Base-by-base conservation (phyloP, 2,113 vertebrate genomes). In the Ammodytes dubius region DNA sequence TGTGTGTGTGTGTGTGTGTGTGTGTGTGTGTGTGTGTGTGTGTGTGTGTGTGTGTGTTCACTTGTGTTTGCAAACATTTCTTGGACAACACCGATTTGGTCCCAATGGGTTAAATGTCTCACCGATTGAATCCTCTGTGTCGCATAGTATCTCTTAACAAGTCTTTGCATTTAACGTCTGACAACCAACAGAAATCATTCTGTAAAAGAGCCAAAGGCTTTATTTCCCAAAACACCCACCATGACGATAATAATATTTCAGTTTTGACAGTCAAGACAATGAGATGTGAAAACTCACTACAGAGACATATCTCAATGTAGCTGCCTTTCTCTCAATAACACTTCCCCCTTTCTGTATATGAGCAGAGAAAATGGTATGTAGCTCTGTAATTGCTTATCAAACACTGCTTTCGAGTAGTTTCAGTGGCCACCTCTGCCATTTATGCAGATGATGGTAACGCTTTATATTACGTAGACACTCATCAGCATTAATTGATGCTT, bases 141-240 rank as follows among this genome's bases (percentile, higher is more conserved):
- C 35, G 40, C 12, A 13, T 49, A 0, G 47, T 71, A 12, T n/a
- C 3, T 4, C 46, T 47, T 10, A 19, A 79, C 59, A 10, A 43
- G 4, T 70, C 40, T 39, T 65, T 63, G 15, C 4, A 40, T 81
- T 50, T 61, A 35, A 54, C 10, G 35, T n/a, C 39, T 37, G 58
- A 57, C 43, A 71, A 45, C 35, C 53, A 27, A 3, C 27, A 69
- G 13, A 53, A 63, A 73, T n/a, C 17, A 53, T 4, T 40, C 50
- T 19, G 40, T 73, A 27, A 77, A 49, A 73, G 45, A 8, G 5
- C 35, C 42, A 68, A 42, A 46, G 37, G 15, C 14, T 82, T 66
- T 50, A 27, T 49, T 79, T 57, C 71, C 71, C 70, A 66, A 47
- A 27, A 78, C 43, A 46, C 59, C 54, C 11, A 71, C 40, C 42